phyloP scores from a whole-genome alignment of 2,888 invertebrate species.

The Liopterus haemorrhoidalis region DNA sequence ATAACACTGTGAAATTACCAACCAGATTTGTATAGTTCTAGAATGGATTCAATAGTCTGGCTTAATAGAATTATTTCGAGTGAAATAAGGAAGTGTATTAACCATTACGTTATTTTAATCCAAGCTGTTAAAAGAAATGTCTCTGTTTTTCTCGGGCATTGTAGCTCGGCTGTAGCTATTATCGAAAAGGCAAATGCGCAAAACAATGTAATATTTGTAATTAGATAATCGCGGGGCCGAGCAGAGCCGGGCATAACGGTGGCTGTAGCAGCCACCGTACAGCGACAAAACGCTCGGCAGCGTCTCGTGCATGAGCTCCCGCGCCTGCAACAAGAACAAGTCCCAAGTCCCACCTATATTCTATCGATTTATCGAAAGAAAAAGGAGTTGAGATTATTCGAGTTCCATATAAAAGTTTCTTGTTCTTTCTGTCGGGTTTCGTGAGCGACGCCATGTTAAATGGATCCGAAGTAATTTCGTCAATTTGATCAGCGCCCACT shows the following conservation, averaged over 20 bases:
- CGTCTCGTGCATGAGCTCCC: constrained; percentile 1
- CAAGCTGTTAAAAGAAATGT: too few species aligned
- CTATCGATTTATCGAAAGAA: constrained; percentile 26
- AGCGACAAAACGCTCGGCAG: too few species aligned
- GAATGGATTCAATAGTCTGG: too few species aligned
- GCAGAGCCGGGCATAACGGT: background rate
- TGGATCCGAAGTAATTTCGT: constrained; percentile 46
- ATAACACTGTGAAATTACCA: too few species aligned
- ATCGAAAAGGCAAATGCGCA: too few species aligned
- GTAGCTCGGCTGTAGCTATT: too few species aligned
- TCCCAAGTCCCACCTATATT: constrained; percentile 22
- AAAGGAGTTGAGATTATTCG: constrained; percentile 21
- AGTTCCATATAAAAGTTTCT: constrained; percentile 23
- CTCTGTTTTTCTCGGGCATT: too few species aligned
- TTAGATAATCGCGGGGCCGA: background rate
- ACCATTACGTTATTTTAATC: too few species aligned
- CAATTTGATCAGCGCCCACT: constrained; percentile 39
- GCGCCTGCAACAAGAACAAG: background rate
- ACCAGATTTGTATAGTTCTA: too few species aligned
- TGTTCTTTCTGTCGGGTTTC: constrained; percentile 13
- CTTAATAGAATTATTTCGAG: too few species aligned
- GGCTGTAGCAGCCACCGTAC: too few species aligned
- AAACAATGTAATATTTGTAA: constrained; percentile 2
- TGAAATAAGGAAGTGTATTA: too few species aligned
- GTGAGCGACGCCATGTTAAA: constrained; percentile 43